Evolutionary conservation across 2,113 vertebrate genomes (phyloP).

Genomic region (Microcebus griseorufus): DNA sequence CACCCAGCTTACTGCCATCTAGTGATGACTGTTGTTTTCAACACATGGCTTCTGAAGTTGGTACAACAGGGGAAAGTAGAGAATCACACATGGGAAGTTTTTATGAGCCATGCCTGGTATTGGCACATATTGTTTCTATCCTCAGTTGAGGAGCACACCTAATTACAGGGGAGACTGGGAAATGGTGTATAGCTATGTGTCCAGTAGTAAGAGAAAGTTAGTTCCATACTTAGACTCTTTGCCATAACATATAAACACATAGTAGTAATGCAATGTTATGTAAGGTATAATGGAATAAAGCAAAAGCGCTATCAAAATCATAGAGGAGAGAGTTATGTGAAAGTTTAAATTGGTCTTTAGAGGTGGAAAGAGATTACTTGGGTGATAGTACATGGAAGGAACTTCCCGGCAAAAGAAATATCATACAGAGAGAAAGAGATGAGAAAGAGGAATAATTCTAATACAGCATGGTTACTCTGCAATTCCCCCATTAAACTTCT

Average conservation of each 20-base stretch:
- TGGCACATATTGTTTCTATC: neutral
- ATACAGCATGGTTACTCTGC: neutral
- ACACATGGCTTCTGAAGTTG: neutral
- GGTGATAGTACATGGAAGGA: neutral
- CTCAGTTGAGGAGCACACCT: neutral
- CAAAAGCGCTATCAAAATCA: neutral
- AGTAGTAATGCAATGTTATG: neutral
- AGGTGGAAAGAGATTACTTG: neutral
- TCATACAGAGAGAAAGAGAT: neutral
- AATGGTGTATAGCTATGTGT: neutral
- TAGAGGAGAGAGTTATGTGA: neutral
- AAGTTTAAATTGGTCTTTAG: neutral
- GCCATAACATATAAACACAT: neutral
- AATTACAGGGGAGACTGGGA: neutral
- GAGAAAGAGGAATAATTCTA: neutral
- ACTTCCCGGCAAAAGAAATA: neutral
- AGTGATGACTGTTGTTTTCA: neutral
- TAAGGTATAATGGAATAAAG: neutral
- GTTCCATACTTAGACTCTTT: neutral
- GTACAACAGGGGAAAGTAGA: too few species aligned
- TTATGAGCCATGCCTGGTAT: neutral
- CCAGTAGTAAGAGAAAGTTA: neutral
- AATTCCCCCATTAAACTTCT: neutral
- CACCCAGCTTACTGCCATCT: neutral
- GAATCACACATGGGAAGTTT: neutral